A percentile compares a stretch with the other conserved stretches of the same genome.
Evolutionary conservation across 2,113 vertebrate species (phyloP).

Genomic region (Herpetotheres cachinnans): DNA sequence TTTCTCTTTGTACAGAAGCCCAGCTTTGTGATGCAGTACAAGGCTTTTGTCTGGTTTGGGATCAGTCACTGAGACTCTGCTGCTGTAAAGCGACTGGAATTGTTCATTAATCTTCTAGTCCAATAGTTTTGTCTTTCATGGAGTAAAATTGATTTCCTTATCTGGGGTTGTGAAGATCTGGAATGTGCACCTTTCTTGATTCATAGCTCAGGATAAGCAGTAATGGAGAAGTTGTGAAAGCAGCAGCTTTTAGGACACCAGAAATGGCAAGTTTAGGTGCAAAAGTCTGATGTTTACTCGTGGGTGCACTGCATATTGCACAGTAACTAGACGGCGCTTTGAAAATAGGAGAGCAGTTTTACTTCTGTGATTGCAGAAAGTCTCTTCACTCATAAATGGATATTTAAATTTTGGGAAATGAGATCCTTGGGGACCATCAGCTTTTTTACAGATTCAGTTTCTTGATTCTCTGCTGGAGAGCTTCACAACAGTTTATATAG

Average conservation of each 20-base stretch:
- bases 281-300: neutral
- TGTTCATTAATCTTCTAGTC: conserved; percentile 40
- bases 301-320: neutral
- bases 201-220: neutral
- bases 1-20: neutral
- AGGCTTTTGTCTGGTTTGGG: conserved; percentile 34
- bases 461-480: neutral
- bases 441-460: neutral
- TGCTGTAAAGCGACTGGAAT: neutral
- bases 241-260: neutral
- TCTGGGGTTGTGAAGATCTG: neutral
- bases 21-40: neutral
- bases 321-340: neutral
- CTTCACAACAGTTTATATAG: neutral
- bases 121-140: conserved; percentile 22
- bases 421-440: neutral
- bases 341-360: neutral
- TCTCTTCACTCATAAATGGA: neutral
- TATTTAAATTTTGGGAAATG: neutral
- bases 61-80: neutral
- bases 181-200: neutral
- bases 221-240: neutral
- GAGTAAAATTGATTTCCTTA: conserved; percentile 44
- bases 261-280: neutral
- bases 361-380: neutral